Evolutionary conservation across 2,797 vertebrate genomes (phyloP).

Genomic region (Glossophaga mutica): DNA sequence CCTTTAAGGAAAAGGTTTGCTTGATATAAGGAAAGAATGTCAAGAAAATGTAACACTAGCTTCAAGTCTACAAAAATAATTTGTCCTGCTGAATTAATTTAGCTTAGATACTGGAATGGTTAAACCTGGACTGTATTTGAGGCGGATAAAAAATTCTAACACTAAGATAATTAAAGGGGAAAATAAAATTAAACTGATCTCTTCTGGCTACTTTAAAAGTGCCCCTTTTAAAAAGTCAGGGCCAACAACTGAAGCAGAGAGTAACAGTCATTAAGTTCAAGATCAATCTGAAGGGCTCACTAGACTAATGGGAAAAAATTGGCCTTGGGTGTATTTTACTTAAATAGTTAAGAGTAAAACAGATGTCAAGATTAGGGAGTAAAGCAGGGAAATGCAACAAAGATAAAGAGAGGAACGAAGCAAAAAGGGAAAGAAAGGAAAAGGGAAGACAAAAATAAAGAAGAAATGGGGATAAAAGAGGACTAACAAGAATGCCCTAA

Average conservation of each 20-base stretch:
- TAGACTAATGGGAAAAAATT: neutral
- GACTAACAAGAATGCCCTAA: neutral
- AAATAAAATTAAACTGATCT: neutral
- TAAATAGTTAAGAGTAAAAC: neutral
- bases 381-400: neutral
- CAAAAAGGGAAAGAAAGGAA: neutral
- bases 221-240: neutral
- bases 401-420: neutral
- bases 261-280: neutral
- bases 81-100: neutral
- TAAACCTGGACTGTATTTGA: neutral
- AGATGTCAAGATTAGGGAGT: neutral
- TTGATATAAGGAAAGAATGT: neutral
- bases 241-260: neutral
- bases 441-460: neutral
- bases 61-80: neutral
- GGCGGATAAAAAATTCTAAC: conserved; percentile 14
- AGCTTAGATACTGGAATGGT: neutral
- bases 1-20: neutral
- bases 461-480: neutral
- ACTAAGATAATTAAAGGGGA: neutral
- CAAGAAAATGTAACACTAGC: neutral
- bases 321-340: neutral
- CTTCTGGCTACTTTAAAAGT: neutral
- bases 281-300: neutral